These are phyloP conservation scores for Epinotia ramella DNA, from an alignment of 2,888 invertebrate species.

Conservation along the genomic window DNA sequence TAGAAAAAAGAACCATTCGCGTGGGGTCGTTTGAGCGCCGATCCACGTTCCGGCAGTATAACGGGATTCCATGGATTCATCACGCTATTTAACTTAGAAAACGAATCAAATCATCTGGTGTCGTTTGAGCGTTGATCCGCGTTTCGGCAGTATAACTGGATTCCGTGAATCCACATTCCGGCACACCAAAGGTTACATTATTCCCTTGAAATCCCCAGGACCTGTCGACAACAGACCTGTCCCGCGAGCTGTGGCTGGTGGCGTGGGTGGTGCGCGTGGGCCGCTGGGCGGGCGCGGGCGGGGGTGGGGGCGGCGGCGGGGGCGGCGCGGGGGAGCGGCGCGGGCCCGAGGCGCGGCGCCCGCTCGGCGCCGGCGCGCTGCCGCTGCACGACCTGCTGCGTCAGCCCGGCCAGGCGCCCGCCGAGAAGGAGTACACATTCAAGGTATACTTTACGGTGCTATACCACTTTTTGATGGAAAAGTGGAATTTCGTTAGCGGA, in stretches of 20 bases:
- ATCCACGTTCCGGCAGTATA: too few species aligned
- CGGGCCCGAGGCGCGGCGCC: slow-evolving; percentile 88
- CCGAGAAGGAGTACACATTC: slow-evolving; percentile 92
- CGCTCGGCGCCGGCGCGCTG: slow-evolving; percentile 94
- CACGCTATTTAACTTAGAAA: too few species aligned
- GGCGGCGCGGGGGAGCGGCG: slow-evolving; percentile 82
- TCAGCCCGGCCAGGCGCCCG: slow-evolving; percentile 84
- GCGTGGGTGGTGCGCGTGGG: slow-evolving; percentile 96
- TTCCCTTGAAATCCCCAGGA: slow-evolving; percentile 79
- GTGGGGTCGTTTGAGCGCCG: too few species aligned
- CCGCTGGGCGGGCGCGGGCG: slow-evolving; percentile 87
- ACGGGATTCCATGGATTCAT: too few species aligned
- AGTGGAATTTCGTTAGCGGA: too few species aligned
- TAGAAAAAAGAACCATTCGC: too few species aligned
- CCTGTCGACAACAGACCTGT: slow-evolving; percentile 93
- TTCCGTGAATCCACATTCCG: too few species aligned
- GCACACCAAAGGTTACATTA: too few species aligned
- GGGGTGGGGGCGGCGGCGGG: slow-evolving; percentile 74
- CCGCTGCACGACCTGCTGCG: slow-evolving; percentile 89
- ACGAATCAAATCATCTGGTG: too few species aligned
- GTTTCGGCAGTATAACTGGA: too few species aligned
- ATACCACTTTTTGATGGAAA: too few species aligned
- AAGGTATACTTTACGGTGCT: slow-evolving; percentile 73
- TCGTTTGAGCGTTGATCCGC: too few species aligned
- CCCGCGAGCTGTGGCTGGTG: slow-evolving; percentile 94